phyloP scores from a whole-genome alignment of 2,888 invertebrate species.

The Ypsolopha sequella region DNA sequence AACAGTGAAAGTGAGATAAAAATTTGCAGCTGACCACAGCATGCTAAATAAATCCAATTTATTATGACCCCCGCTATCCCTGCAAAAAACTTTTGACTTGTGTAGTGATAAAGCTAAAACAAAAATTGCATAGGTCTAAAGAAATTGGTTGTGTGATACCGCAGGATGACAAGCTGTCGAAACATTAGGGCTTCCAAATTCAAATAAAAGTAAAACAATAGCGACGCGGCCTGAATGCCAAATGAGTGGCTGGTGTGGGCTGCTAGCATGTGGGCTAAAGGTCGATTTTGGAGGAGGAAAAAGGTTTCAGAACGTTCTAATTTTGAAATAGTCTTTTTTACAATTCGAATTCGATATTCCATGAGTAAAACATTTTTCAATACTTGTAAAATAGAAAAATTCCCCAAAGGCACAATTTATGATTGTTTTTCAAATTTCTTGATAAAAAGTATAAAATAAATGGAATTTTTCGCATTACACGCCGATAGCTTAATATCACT shows the following conservation, averaged over 20 bases:
- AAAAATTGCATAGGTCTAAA: not conserved
- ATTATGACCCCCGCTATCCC: constrained; percentile 1
- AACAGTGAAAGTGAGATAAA: constrained; percentile 4
- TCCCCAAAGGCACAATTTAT: no score
- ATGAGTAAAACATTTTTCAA: no score
- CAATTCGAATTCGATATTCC: not conserved
- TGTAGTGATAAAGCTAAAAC: not conserved
- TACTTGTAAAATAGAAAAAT: no score
- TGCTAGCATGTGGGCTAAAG: constrained; percentile 59
- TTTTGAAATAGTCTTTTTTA: not conserved
- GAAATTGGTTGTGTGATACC: not conserved
- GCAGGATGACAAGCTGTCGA: constrained; percentile 25
- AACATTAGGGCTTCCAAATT: constrained; percentile 40
- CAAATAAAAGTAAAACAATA: constrained; percentile 61
- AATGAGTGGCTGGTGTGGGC: constrained; percentile 51
- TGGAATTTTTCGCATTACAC: no score
- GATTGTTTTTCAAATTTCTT: no score
- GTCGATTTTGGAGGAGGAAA: constrained; percentile 24
- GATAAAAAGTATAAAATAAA: no score
- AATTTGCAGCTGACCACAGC: constrained; percentile 3
- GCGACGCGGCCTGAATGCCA: constrained; percentile 56
- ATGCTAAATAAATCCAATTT: constrained; percentile 4
- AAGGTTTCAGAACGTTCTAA: not conserved
- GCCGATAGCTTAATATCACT: no score
- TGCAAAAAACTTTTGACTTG: not conserved